Conservation (phyloP, 2,797 vertebrate species). For the Gobio occitaniae region DNA sequence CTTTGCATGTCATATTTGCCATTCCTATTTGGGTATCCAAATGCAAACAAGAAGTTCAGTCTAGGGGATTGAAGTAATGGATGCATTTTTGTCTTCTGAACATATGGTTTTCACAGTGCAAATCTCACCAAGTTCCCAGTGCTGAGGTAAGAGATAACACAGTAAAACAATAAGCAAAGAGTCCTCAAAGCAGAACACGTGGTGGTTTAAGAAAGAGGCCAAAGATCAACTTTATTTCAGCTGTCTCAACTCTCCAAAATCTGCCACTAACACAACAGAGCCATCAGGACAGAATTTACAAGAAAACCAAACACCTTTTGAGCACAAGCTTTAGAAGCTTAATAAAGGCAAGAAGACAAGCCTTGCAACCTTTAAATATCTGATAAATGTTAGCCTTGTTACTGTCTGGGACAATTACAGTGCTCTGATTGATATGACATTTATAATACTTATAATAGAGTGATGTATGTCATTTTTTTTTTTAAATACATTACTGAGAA, state of each 20-base stretch:
- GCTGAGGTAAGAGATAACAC: constrained; percentile 65
- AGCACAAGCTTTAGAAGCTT: constrained; percentile 67
- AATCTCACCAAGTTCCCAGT: constrained; percentile 55
- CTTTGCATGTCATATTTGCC: constrained; percentile 71
- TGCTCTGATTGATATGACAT: constrained; percentile 1
- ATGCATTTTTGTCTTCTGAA: constrained; percentile 68
- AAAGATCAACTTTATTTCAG: constrained; percentile 66
- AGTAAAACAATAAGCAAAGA: constrained; percentile 52
- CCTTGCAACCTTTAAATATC: background rate
- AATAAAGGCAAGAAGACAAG: constrained; percentile 39
- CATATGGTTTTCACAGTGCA: constrained; percentile 65
- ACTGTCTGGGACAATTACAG: background rate
- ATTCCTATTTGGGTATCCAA: constrained; percentile 69
- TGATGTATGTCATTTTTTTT: background rate
- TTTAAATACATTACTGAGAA: background rate
- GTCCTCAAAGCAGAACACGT: constrained; percentile 2
- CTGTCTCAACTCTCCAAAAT: constrained; percentile 54
- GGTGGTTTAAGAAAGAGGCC: constrained; percentile 42
- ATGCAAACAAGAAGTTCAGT: constrained; percentile 69
- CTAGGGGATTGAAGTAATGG: constrained; percentile 65
- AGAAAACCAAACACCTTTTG: constrained; percentile 60
- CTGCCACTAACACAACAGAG: constrained; percentile 63
- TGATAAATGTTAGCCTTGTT: constrained; percentile 23
- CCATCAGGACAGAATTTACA: constrained; percentile 67
- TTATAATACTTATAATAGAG: background rate